These are phyloP conservation scores for Anolis sagrei DNA, from an alignment of 2,113 vertebrate species.

Conservation along the genomic window DNA sequence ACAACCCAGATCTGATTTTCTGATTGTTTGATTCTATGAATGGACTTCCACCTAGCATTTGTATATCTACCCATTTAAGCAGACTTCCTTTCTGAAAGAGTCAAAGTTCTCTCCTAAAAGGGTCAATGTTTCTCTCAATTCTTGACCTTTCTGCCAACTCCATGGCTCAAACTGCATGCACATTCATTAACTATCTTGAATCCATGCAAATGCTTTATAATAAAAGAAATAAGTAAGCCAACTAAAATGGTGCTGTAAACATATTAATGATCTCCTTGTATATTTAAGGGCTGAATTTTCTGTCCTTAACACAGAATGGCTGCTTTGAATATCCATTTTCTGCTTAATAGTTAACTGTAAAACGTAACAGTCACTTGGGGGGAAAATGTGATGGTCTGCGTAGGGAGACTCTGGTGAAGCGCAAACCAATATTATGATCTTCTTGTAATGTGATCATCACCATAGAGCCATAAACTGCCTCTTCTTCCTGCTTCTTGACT, in stretches of 20 bases:
- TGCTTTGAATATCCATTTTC: conserved; percentile 3
- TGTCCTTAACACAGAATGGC: neutral
- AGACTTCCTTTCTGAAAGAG: no score
- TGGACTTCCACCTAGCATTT: no score
- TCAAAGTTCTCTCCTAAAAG: no score
- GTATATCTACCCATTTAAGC: no score
- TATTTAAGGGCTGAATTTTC: neutral
- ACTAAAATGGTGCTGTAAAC: neutral
- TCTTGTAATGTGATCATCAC: conserved; percentile 31
- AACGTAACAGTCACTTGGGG: neutral
- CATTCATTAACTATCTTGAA: neutral
- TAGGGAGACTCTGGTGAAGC: conserved; percentile 25
- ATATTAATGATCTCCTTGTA: neutral
- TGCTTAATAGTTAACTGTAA: conserved; percentile 23
- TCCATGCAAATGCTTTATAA: no score
- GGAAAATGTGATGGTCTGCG: neutral
- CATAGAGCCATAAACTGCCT: conserved; percentile 2
- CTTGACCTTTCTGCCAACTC: no score
- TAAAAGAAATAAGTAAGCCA: neutral
- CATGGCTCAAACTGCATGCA: neutral
- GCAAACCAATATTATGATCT: conserved; percentile 16
- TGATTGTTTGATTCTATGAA: no score
- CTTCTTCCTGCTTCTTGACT: neutral
- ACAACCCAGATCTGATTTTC: no score
- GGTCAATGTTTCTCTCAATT: no score